A percentile compares a stretch with the other conserved stretches of the same genome.
Conservation (phyloP, 2,797 vertebrate species). For the Toxotes lorentzi region DNA sequence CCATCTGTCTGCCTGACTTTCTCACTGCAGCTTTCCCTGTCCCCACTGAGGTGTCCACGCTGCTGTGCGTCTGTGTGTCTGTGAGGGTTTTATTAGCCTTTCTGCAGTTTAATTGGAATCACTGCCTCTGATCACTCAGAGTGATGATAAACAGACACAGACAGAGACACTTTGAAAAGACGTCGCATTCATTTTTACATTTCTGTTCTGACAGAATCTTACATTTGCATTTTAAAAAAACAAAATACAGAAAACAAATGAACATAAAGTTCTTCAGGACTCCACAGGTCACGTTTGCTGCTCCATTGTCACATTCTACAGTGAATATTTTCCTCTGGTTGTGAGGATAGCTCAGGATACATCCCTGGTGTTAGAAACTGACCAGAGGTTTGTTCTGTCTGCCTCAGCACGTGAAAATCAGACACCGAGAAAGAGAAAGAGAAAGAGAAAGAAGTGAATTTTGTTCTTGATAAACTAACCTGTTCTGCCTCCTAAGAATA, state of each 20-base stretch:
- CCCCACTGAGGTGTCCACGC: not conserved
- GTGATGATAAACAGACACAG: not conserved
- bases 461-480: too few species aligned
- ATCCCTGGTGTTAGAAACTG: not conserved
- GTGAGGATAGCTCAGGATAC: not conserved
- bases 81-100: not conserved
- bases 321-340: not conserved
- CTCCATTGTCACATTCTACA: not conserved
- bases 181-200: not conserved
- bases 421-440: too few species aligned
- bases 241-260: too few species aligned
- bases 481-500: too few species aligned
- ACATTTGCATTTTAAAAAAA: conserved; percentile 3
- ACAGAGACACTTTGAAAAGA: not conserved
- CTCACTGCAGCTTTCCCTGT: not conserved
- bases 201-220: not conserved
- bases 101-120: not conserved
- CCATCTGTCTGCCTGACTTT: conserved; percentile 7
- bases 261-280: too few species aligned
- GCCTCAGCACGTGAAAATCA: not conserved
- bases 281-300: not conserved
- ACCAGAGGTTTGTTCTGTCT: not conserved
- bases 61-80: not conserved
- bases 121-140: not conserved
- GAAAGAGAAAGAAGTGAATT: not conserved